Conservation (phyloP, 2,113 vertebrate genomes). For the Euleptes europaea region DNA sequence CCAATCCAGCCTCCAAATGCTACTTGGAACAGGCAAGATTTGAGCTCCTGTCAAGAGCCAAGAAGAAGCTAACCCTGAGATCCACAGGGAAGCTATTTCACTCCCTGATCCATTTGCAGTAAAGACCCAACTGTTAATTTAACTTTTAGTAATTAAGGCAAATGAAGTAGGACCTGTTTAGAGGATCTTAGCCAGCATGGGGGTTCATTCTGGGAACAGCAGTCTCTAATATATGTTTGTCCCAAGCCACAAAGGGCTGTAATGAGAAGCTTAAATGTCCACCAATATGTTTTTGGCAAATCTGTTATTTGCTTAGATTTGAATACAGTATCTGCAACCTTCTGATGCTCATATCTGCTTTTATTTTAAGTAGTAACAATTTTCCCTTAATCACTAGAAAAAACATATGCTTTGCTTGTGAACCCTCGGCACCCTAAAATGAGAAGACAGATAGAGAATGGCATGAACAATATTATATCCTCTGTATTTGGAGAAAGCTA, state of each 20-base stretch:
- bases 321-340: neutral
- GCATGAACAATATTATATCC: conserved; percentile 71
- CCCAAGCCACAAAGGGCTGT: neutral
- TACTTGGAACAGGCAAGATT: neutral
- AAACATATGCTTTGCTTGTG: conserved; percentile 70
- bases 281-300: neutral
- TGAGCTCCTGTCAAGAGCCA: neutral
- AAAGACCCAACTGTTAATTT: neutral
- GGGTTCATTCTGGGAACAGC: neutral
- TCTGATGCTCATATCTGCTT: neutral
- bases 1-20: neutral
- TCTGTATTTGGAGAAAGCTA: conserved; percentile 73
- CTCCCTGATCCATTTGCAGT: neutral
- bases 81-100: neutral
- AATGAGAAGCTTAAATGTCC: neutral
- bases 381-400: conserved; percentile 54
- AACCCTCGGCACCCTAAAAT: conserved; percentile 75
- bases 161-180: neutral
- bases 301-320: no score
- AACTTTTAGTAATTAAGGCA: neutral
- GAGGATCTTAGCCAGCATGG: neutral
- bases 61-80: neutral
- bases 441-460: conserved; percentile 66
- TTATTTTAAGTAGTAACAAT: neutral
- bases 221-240: no score